phyloP scores from a whole-genome alignment of 1,140 invertebrate species.

The Drosophila tropicalis region DNA sequence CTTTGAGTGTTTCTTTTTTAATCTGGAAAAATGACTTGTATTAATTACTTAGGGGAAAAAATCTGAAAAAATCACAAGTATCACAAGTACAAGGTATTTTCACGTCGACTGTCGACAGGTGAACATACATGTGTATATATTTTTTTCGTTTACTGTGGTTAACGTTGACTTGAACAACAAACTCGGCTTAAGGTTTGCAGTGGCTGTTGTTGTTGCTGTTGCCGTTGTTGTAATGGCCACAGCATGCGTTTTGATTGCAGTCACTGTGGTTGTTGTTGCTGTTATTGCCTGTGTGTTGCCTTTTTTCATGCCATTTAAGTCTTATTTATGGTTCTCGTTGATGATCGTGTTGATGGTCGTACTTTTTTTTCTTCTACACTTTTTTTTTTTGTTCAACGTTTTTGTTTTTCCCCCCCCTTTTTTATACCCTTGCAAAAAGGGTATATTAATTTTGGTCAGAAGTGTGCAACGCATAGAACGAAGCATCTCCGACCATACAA shows the following conservation, averaged over 20 bases:
- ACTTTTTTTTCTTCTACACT: slow-evolving; percentile 51
- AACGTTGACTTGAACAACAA: slow-evolving; percentile 35
- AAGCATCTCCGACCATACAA: too few relatives aligned
- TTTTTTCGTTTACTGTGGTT: slow-evolving; percentile 54
- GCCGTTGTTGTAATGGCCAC: slow-evolving; percentile 62
- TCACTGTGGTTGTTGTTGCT: slow-evolving; percentile 43
- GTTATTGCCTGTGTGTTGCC: slow-evolving; percentile 34
- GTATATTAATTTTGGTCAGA: too few relatives aligned
- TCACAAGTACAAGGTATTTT: background rate
- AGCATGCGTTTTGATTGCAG: slow-evolving; percentile 74
- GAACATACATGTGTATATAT: slow-evolving; percentile 19
- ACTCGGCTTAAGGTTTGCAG: slow-evolving; percentile 38
- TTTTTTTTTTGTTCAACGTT: slow-evolving; percentile 42
- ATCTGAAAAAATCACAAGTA: too few relatives aligned
- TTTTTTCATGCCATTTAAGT: slow-evolving; percentile 79
- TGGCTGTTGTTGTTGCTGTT: slow-evolving; percentile 34
- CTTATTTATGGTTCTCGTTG: slow-evolving; percentile 80
- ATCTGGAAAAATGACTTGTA: too few relatives aligned
- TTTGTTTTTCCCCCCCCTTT: slow-evolving; percentile 41
- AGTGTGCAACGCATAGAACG: too few relatives aligned
- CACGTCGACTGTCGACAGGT: slow-evolving; percentile 14
- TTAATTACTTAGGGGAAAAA: too few relatives aligned
- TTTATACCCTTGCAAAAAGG: too few relatives aligned
- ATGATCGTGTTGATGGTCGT: slow-evolving; percentile 80
- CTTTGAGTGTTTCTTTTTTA: too few relatives aligned